Percentiles rank a stretch among this genome's conserved stretches.
Conservation (phyloP, 2,888 invertebrate genomes). For the Acanthosepion pharaonis region DNA sequence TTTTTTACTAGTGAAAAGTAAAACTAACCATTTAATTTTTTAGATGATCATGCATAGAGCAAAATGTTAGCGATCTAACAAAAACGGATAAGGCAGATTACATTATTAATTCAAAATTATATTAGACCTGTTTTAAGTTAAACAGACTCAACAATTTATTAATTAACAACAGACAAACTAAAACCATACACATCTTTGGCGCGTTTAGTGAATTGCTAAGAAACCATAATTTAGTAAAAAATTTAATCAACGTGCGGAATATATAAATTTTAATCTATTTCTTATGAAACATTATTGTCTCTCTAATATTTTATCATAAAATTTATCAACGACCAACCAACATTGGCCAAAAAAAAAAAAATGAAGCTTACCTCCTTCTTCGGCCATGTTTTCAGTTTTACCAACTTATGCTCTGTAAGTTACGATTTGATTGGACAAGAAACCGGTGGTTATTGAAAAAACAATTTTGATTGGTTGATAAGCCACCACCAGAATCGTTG, state of each 20-base stretch:
- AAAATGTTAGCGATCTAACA: too few species aligned
- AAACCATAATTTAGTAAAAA: not conserved
- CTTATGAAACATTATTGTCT: not conserved
- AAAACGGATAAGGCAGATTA: not conserved
- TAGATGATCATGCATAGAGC: too few species aligned
- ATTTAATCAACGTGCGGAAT: not conserved
- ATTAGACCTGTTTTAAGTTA: too few species aligned
- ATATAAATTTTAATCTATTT: not conserved
- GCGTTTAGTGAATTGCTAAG: not conserved
- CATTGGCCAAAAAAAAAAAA: not conserved
- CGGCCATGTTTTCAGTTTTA: slow-evolving; percentile 37
- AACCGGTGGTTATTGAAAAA: not conserved
- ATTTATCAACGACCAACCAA: not conserved
- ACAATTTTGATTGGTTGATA: slow-evolving; percentile 3
- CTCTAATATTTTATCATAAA: not conserved
- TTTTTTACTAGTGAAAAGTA: too few species aligned
- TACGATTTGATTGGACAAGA: not conserved
- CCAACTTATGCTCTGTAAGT: too few species aligned
- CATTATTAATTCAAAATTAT: not conserved
- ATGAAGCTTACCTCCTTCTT: slow-evolving; percentile 44
- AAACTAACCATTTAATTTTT: too few species aligned
- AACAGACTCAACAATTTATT: too few species aligned
- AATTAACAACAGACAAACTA: too few species aligned
- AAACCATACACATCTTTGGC: not conserved
- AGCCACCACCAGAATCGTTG: not conserved